Percentiles rank a stretch among this genome's conserved stretches.
phyloP scores from a whole-genome alignment of 2,888 invertebrate species.

The Agonopterix subpropinquella region DNA sequence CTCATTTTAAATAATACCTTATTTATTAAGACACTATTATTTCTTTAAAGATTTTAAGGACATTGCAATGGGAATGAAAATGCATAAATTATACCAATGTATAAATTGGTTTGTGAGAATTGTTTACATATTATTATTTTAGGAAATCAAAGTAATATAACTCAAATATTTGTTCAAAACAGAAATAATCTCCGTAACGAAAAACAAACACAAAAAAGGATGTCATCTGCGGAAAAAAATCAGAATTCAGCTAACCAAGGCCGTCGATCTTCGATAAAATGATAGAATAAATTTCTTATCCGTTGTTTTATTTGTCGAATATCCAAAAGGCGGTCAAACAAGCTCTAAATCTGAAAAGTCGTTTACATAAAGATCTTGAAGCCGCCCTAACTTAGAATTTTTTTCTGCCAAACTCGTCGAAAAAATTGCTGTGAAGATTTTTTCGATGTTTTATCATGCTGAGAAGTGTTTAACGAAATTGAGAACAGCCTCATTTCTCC shows the following conservation, averaged over 20 bases:
- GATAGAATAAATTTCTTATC: background rate
- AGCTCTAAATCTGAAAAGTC: conserved; percentile 1
- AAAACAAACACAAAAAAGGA: too few species aligned
- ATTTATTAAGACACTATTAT: too few species aligned
- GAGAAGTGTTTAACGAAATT: conserved; percentile 17
- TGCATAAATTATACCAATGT: too few species aligned
- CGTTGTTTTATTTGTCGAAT: conserved; percentile 2
- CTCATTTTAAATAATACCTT: too few species aligned
- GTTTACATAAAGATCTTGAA: conserved; percentile 1
- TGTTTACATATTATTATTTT: too few species aligned
- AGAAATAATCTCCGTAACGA: too few species aligned
- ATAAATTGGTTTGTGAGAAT: too few species aligned
- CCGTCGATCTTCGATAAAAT: background rate
- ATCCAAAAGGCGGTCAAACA: conserved; percentile 1
- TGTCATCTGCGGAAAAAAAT: background rate
- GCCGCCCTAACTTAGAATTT: background rate
- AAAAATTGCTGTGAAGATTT: conserved; percentile 11
- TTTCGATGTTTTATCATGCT: conserved; percentile 6
- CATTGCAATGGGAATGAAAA: too few species aligned
- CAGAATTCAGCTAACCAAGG: background rate
- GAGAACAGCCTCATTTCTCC: conserved; percentile 18
- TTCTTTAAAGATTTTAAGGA: too few species aligned
- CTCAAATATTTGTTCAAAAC: too few species aligned
- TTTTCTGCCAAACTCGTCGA: background rate
- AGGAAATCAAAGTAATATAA: too few species aligned